Percentiles rank a stretch among this genome's conserved stretches.
Evolutionary conservation across 2,797 vertebrate genomes (phyloP).

Genomic region (Triplophysa bombifrons): DNA sequence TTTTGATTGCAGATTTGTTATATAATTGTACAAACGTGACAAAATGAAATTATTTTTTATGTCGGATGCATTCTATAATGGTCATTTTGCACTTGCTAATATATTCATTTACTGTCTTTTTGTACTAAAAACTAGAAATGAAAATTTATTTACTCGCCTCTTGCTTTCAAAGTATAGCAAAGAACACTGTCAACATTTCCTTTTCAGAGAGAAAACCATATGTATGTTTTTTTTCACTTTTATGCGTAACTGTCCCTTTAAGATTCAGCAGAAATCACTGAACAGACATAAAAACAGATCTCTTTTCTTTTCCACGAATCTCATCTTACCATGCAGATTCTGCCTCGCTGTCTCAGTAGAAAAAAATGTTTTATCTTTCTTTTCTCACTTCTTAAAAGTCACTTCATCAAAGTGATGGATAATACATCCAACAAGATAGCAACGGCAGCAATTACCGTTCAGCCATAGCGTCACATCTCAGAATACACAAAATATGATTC

Average conservation of each 20-base stretch:
- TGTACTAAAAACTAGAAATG: background rate
- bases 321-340: conserved; percentile 65
- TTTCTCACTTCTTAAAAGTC: conserved; percentile 68
- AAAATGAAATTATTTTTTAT: background rate
- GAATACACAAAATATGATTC: conserved; percentile 80
- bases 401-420: conserved; percentile 79
- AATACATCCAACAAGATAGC: conserved; percentile 73
- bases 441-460: conserved; percentile 77
- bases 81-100: background rate
- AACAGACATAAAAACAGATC: conserved; percentile 56
- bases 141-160: background rate
- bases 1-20: conserved; percentile 21
- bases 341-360: conserved; percentile 53
- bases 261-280: conserved; percentile 31
- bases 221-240: background rate
- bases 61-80: background rate
- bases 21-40: background rate
- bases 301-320: conserved; percentile 62
- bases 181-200: background rate
- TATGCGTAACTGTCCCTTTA: conserved; percentile 23
- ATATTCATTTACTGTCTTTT: background rate
- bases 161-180: background rate
- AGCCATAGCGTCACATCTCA: conserved; percentile 72
- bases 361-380: conserved; percentile 62
- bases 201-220: background rate